These are phyloP conservation scores for Philaenus spumarius DNA, from an alignment of 1,140 invertebrate genomes.

Conservation along the genomic window DNA sequence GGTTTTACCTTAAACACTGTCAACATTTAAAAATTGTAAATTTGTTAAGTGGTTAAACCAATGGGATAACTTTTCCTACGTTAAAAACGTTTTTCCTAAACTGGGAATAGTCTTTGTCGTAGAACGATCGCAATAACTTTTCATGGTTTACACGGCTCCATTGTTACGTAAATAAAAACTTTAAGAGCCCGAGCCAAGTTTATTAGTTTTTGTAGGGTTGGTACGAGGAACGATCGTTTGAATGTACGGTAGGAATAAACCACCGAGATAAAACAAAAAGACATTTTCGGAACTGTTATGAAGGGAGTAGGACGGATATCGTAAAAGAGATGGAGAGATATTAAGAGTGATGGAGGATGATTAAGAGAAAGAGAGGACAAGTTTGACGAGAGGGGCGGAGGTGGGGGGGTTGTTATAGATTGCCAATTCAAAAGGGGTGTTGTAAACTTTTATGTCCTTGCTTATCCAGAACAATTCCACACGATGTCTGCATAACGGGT, in stretches of 20 bases:
- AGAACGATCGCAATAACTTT: no score
- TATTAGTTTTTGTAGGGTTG: conserved; percentile 1
- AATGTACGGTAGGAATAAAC: neutral
- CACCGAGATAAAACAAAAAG: conserved; percentile 16
- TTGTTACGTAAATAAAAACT: no score
- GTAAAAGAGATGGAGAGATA: conserved; percentile 19
- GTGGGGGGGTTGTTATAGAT: conserved; percentile 18
- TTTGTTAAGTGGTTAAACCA: no score
- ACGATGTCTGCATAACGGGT: conserved; percentile 10
- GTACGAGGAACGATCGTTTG: neutral
- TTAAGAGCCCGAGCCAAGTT: no score
- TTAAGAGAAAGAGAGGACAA: conserved; percentile 14
- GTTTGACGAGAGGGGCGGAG: neutral
- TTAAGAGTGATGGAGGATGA: conserved; percentile 14
- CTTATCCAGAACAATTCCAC: conserved; percentile 18
- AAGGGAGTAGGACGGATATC: neutral
- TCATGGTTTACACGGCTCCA: no score
- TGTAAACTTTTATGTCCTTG: conserved; percentile 23
- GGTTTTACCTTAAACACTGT: no score
- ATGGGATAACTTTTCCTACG: no score
- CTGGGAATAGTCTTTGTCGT: no score
- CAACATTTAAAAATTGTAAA: no score
- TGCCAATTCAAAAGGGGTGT: conserved; percentile 17
- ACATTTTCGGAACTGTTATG: conserved; percentile 10
- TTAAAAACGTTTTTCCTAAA: no score